phyloP scores from a whole-genome alignment of 92 coral and sea anemone genomes.

The Umimayanthus kanabou region DNA sequence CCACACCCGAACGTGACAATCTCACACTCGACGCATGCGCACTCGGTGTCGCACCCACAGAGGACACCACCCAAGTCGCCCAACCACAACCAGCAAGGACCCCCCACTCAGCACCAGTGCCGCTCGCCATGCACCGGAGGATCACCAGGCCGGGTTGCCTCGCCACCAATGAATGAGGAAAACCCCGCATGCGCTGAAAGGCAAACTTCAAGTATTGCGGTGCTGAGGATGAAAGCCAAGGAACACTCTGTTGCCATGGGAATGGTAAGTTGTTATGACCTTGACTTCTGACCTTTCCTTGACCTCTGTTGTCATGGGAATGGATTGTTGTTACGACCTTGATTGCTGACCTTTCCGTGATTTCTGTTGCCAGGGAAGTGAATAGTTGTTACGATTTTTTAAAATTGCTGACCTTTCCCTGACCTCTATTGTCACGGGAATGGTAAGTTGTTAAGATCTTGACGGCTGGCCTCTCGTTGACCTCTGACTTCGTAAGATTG shows the following conservation, averaged over 20 bases:
- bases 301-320: conserved; percentile 87
- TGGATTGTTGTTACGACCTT: conserved; percentile 63
- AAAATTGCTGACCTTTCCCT: no score
- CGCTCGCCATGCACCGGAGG: conserved; percentile 81
- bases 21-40: conserved; percentile 51
- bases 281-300: background rate
- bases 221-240: conserved; percentile 90
- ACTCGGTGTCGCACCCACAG: conserved; percentile 61
- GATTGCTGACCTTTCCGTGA: background rate
- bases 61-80: conserved; percentile 69
- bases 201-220: conserved; percentile 90
- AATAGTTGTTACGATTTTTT: no score
- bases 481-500: no score
- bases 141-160: conserved; percentile 76
- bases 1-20: conserved; percentile 94
- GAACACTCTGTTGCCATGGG: conserved; percentile 98
- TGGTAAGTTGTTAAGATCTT: no score
- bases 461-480: no score
- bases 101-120: conserved; percentile 73
- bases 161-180: conserved; percentile 65
- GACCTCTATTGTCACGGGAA: conserved; percentile 83
- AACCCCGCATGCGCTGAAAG: conserved; percentile 77
- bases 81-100: conserved; percentile 63
- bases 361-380: no score
- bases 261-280: conserved; percentile 69